phyloP scores from a whole-genome alignment of 37 sponge, comb jelly and placozoan genomes.

The Chondrilla cf. caribensis region DNA sequence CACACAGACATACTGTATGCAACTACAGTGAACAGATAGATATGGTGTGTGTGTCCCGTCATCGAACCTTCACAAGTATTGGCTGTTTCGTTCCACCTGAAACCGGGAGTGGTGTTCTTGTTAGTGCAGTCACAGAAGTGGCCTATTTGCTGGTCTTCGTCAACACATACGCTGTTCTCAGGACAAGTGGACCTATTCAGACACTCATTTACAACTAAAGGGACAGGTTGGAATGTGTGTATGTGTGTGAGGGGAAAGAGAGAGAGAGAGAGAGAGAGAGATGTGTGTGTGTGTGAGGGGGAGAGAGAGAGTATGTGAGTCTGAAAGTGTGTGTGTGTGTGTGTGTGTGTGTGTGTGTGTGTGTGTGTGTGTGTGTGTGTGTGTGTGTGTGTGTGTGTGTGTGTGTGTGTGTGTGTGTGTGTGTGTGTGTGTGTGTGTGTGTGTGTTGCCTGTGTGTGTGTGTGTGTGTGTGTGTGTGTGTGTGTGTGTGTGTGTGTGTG shows the following conservation, averaged over 20 bases:
- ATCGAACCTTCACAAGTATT: neutral
- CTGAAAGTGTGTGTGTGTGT: conserved; percentile 43
- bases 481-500: conserved; percentile 1
- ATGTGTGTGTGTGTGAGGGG: conserved; percentile 29
- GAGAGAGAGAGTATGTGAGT: conserved; percentile 24
- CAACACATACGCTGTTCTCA: neutral
- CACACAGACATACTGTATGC: too few relatives aligned
- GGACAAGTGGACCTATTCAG: neutral
- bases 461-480: conserved; percentile 37
- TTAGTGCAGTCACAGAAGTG: neutral
- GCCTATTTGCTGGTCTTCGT: neutral
- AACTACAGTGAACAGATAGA: too few relatives aligned
- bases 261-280: conserved; percentile 13
- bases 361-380: conserved; percentile 18
- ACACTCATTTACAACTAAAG: neutral
- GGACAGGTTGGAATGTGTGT: neutral
- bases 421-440: conserved; percentile 39
- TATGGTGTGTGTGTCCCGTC: too few relatives aligned
- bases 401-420: conserved; percentile 23
- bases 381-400: conserved; percentile 27
- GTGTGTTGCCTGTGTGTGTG: conserved; percentile 45
- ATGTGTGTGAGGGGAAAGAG: conserved; percentile 29
- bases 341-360: conserved; percentile 31
- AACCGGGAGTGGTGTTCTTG: neutral
- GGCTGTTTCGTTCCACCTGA: neutral